A percentile compares a stretch with the other conserved stretches of the same genome.
Evolutionary conservation across 2,797 vertebrate species (phyloP).

Genomic region (Xenops minutus): DNA sequence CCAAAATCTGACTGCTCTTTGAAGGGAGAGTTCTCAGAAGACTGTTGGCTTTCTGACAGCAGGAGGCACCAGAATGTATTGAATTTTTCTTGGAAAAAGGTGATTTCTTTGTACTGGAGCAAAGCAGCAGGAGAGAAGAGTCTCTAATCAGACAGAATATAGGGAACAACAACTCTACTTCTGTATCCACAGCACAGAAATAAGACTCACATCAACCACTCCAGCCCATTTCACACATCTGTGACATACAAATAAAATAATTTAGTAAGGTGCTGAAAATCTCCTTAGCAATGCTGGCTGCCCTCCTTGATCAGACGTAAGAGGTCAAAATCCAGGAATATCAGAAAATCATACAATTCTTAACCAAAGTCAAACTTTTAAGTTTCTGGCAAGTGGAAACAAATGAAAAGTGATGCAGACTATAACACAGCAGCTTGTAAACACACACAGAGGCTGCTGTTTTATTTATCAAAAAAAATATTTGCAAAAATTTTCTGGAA

Average conservation of each 20-base stretch:
- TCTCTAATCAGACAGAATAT: not conserved
- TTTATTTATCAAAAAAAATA: not conserved
- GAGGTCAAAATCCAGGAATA: not conserved
- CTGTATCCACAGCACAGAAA: not conserved
- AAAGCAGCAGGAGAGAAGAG: slow-evolving; percentile 13
- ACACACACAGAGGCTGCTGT: not conserved
- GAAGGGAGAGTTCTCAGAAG: slow-evolving; percentile 38
- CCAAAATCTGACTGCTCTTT: slow-evolving; percentile 48
- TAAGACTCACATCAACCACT: not conserved
- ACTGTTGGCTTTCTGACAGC: slow-evolving; percentile 40
- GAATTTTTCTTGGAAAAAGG: slow-evolving; percentile 42
- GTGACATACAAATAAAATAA: not conserved
- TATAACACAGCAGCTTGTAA: not conserved
- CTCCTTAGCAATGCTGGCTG: not conserved
- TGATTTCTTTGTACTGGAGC: not conserved
- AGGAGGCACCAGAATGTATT: slow-evolving; percentile 36
- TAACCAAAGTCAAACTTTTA: not conserved
- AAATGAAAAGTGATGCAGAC: not conserved
- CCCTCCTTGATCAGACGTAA: not conserved
- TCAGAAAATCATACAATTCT: not conserved
- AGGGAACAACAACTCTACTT: not conserved
- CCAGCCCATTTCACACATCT: not conserved
- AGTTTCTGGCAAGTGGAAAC: not conserved
- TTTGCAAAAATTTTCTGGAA: not conserved
- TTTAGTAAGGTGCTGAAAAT: not conserved